Conservation (phyloP, 2,888 invertebrate species). For the Caenorhabditis virilis region DNA sequence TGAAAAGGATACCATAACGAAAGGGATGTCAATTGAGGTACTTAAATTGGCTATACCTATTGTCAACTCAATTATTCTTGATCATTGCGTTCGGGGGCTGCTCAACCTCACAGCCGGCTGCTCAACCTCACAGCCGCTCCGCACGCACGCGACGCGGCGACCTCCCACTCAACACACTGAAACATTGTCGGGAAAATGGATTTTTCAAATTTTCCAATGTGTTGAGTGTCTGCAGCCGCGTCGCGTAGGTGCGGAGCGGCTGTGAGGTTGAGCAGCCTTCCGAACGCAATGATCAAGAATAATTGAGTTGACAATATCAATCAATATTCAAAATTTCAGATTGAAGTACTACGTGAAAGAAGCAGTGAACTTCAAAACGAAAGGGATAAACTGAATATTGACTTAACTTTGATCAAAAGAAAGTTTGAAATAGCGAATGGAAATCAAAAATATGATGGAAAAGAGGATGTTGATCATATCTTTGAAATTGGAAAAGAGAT, state of each 20-base stretch:
- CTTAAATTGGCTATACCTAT: background rate
- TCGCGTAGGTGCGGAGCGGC: no score
- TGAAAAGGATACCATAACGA: no score
- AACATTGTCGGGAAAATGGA: no score
- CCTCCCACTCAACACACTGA: no score
- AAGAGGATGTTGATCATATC: constrained; percentile 25
- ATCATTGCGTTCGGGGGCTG: background rate
- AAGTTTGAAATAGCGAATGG: constrained; percentile 22
- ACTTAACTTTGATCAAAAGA: constrained; percentile 34
- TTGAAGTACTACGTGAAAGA: background rate
- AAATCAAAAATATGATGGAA: constrained; percentile 5
- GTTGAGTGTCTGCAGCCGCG: no score
- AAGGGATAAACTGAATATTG: constrained; percentile 38
- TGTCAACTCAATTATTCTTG: background rate
- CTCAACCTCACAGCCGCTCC: no score
- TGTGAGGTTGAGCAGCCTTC: no score
- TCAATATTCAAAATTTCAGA: background rate
- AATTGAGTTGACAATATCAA: no score
- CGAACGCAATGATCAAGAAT: no score
- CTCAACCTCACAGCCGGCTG: background rate
- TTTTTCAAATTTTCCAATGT: no score
- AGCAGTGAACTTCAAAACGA: constrained; percentile 33
- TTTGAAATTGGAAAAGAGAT: constrained; percentile 38
- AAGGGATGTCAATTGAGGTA: no score
- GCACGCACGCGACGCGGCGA: no score